Evolutionary conservation across 2,113 vertebrate genomes (phyloP), one percentile per base, ranked within the genome.

Genomic region (Oreochromis tanganicae): DNA sequence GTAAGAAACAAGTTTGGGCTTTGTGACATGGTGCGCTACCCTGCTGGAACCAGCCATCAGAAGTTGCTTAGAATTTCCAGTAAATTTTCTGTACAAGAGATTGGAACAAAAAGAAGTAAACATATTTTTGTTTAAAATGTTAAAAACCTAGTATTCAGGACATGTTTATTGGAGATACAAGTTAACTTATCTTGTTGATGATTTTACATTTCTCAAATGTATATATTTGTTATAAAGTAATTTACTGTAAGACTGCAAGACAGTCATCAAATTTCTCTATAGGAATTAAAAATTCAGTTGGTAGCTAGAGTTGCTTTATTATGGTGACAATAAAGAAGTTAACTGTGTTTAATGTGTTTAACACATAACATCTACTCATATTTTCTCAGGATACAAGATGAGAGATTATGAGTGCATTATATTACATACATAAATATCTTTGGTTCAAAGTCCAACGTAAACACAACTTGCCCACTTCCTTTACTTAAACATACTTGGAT

Each of bases 341-440:
- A 50, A 50, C 24, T 89, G 85, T 6, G 46, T 85, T 87, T 78
- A n/a, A 66, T 82, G 54, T 88, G 36, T 79, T 93, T 17, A 73
- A 71, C 46, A 46, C 88, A 90, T 81, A 92, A 84, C 14, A 86
- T 21, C 6, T n/a, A 38, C 5, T 57, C 11, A 46, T 19, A 73
- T 80, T 24, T 85, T 57, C 24, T 29, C 46, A 21, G 8, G 78
- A 56, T 43, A 7, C 36, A 73, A 80, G 21, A 85, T 27, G 16
- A 88, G 27, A 55, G 48, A 34, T 80, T 55, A 79, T 46, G 16
- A 83, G 38, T 75, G 59, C 57, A 52, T 75, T 21, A 34, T 32
- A 66, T 80, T 46, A 27, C 24, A 71, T 9, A 34, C 24, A 75
- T 50, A 0, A 75, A 55, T 27, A 83, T 89, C 86, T 92, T 88